phyloP scores from a whole-genome alignment of 2,797 vertebrate species.

The Gymnoscopelus microlampas region DNA sequence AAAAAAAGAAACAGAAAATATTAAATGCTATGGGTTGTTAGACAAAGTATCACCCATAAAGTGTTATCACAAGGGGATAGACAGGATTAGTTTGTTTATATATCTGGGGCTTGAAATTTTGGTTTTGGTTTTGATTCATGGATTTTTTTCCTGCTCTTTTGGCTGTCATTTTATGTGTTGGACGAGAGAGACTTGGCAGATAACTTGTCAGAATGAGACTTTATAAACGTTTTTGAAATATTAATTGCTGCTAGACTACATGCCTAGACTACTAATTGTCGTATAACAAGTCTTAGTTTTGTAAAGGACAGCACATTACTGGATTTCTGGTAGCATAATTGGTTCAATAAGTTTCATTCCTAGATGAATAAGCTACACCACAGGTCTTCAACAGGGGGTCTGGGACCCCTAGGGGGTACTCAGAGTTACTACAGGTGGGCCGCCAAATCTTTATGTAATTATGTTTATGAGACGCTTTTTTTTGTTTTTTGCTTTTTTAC shows the following conservation, averaged over 20 bases:
- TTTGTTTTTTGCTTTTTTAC: no score
- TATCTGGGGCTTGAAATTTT: neutral
- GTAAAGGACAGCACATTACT: neutral
- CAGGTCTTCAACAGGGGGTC: no score
- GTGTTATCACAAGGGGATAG: no score
- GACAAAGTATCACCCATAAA: no score
- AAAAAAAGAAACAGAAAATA: no score
- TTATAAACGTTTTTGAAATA: constrained; percentile 5
- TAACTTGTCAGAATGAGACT: constrained; percentile 2
- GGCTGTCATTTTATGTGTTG: neutral
- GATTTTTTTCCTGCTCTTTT: constrained; percentile 2
- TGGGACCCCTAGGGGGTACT: no score
- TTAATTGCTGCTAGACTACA: neutral
- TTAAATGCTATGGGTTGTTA: no score
- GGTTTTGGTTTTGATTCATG: neutral
- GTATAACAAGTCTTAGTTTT: constrained; percentile 8
- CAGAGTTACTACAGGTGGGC: no score
- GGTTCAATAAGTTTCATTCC: no score
- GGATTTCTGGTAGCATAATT: constrained; percentile 22
- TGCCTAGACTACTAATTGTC: neutral
- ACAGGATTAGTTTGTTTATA: neutral
- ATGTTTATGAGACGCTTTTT: no score
- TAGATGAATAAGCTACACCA: no score
- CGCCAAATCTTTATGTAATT: no score
- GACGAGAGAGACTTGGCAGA: neutral